These are phyloP conservation scores for Bhutanitis thaidina DNA, from an alignment of 2,888 invertebrate genomes.

Conservation along the genomic window DNA sequence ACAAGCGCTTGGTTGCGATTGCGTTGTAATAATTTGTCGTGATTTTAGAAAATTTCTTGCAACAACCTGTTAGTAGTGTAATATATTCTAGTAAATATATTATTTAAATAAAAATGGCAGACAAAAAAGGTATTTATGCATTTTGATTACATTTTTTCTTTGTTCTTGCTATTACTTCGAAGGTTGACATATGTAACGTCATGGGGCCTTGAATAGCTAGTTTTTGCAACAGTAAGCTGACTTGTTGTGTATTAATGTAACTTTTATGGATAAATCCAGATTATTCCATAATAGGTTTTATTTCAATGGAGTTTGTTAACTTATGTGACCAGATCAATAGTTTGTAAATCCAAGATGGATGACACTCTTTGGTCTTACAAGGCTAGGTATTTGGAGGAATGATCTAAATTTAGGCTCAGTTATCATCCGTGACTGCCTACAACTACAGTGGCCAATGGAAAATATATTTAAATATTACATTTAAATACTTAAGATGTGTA, in stretches of 20 bases:
- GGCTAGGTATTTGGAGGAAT: conserved; percentile 23
- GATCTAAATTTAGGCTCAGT: conserved; percentile 43
- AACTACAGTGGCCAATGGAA: background rate
- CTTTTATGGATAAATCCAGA: conserved; percentile 13
- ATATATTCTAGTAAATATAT: conserved; percentile 46
- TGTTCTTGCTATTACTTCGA: conserved; percentile 51
- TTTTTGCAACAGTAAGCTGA: conserved; percentile 21
- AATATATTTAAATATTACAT: too few relatives aligned
- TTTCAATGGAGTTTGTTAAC: conserved; percentile 4
- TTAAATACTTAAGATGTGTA: too few relatives aligned
- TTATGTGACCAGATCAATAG: conserved; percentile 49
- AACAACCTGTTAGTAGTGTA: conserved; percentile 39
- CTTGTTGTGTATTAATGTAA: conserved; percentile 6
- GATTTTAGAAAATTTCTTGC: conserved; percentile 39
- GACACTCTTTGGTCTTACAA: conserved; percentile 34
- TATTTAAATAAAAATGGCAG: conserved; percentile 68
- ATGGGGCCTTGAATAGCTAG: conserved; percentile 34
- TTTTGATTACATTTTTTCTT: conserved; percentile 55
- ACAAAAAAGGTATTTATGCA: conserved; percentile 79
- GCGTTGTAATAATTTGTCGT: conserved; percentile 44
- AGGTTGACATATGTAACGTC: conserved; percentile 75
- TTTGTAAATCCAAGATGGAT: conserved; percentile 62
- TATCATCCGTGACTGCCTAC: conserved; percentile 20
- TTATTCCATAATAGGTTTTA: background rate
- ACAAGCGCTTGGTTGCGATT: conserved; percentile 48